Evolutionary conservation across 2,113 vertebrate species (phyloP).

Genomic region (Vanacampus margaritifer): DNA sequence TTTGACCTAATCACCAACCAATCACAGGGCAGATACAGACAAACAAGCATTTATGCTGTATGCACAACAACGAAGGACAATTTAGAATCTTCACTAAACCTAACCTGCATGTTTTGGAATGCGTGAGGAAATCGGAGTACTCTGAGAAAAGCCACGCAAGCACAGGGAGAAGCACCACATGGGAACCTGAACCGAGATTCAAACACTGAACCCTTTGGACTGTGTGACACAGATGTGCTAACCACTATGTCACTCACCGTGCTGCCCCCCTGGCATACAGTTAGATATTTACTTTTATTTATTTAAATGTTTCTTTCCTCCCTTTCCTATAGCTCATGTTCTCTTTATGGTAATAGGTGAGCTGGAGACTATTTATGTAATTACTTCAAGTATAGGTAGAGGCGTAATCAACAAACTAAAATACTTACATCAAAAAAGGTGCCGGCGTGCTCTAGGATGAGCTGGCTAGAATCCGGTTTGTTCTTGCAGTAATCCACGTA

Average conservation of each 20-base stretch:
- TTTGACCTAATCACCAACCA: no score
- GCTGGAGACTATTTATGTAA: not conserved
- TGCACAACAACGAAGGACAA: no score
- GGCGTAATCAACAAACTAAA: not conserved
- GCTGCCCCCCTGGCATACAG: not conserved
- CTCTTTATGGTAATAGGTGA: not conserved
- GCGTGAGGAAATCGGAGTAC: no score
- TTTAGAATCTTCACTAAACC: not conserved
- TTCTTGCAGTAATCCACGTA: slow-evolving; percentile 99
- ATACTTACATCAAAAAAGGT: slow-evolving; percentile 94
- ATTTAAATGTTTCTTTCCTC: not conserved
- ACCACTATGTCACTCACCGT: no score
- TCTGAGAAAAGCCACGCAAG: not conserved
- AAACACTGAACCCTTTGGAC: not conserved
- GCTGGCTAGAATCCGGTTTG: slow-evolving; percentile 97
- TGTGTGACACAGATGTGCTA: not conserved
- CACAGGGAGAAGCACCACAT: not conserved
- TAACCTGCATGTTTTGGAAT: no score
- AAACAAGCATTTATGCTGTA: not conserved
- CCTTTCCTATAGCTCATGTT: not conserved
- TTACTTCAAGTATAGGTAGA: not conserved
- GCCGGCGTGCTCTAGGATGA: slow-evolving; percentile 93
- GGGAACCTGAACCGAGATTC: not conserved
- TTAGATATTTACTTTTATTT: not conserved
- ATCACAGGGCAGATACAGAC: not conserved